These are phyloP conservation scores for Trematomus loennbergii DNA, from an alignment of 2,113 vertebrate genomes.

Conservation along the genomic window DNA sequence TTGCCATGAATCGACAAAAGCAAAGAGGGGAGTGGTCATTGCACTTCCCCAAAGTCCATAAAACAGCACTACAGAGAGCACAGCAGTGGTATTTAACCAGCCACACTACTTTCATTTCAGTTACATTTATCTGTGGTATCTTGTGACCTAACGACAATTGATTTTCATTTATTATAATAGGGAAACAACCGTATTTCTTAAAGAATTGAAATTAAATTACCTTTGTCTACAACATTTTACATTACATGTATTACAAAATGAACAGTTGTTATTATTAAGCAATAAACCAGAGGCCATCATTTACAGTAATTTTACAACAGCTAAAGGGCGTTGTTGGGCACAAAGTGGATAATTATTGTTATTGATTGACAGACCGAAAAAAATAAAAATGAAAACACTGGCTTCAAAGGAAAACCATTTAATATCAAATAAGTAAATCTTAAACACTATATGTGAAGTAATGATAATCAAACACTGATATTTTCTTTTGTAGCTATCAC, in stretches of 20 bases:
- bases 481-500: neutral
- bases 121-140: neutral
- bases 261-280: too few species aligned
- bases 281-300: neutral
- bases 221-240: neutral
- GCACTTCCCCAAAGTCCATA: conserved; percentile 31
- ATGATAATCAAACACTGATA: neutral
- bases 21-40: conserved; percentile 47
- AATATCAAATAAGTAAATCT: neutral
- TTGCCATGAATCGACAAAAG: accelerated
- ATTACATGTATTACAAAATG: neutral
- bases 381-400: neutral
- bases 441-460: neutral
- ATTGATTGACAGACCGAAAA: neutral
- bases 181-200: neutral
- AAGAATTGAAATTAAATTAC: neutral
- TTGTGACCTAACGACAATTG: neutral
- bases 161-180: neutral
- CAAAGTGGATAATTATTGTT: neutral
- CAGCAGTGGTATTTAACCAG: neutral
- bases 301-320: too few species aligned
- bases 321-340: too few species aligned
- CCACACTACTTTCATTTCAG: too few species aligned
- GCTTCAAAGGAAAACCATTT: conserved; percentile 5
- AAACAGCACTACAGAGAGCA: conserved; percentile 11